Evolutionary conservation across 1,140 invertebrate species (phyloP).

Genomic region (Scaptomyza graminum): DNA sequence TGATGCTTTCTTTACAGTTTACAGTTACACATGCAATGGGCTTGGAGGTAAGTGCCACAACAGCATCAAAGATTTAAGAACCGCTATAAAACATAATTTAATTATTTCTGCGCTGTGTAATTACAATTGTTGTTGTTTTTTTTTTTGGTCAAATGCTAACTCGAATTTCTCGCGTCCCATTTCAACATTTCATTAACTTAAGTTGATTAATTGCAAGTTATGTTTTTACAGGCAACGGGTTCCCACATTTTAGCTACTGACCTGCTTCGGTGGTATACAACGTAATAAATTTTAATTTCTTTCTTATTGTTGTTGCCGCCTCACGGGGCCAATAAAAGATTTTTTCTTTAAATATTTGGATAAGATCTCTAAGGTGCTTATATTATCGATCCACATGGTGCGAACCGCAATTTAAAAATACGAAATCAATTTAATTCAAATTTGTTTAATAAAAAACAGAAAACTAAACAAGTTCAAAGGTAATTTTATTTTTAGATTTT

Average conservation of each 20-base stretch:
- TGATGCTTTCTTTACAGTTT: constrained; percentile 65
- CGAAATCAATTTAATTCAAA: constrained; percentile 42
- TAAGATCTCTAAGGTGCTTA: constrained; percentile 21
- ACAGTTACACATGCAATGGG: constrained; percentile 53
- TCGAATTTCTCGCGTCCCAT: constrained; percentile 37
- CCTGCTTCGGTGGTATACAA: constrained; percentile 20
- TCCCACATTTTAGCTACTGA: constrained; percentile 38
- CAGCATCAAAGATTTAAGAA: constrained; percentile 40
- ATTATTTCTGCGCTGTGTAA: constrained; percentile 67
- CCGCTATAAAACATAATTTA: constrained; percentile 75
- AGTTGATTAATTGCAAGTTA: constrained; percentile 66
- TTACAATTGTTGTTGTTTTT: constrained; percentile 51
- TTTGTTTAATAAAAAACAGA: constrained; percentile 7
- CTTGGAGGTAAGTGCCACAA: constrained; percentile 25
- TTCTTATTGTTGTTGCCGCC: constrained; percentile 39
- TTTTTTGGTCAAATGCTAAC: constrained; percentile 48
- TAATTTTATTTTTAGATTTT: constrained; percentile 1
- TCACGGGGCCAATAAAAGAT: constrained; percentile 18
- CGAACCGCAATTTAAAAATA: constrained; percentile 27
- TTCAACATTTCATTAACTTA: constrained; percentile 60
- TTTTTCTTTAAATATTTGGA: constrained; percentile 38
- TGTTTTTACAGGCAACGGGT: constrained; percentile 63
- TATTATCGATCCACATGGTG: constrained; percentile 15
- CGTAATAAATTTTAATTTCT: constrained; percentile 42
- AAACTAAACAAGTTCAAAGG: constrained; percentile 14